These are phyloP conservation scores for Spodoptera littoralis DNA, from an alignment of 2,888 invertebrate genomes.

Conservation along the genomic window DNA sequence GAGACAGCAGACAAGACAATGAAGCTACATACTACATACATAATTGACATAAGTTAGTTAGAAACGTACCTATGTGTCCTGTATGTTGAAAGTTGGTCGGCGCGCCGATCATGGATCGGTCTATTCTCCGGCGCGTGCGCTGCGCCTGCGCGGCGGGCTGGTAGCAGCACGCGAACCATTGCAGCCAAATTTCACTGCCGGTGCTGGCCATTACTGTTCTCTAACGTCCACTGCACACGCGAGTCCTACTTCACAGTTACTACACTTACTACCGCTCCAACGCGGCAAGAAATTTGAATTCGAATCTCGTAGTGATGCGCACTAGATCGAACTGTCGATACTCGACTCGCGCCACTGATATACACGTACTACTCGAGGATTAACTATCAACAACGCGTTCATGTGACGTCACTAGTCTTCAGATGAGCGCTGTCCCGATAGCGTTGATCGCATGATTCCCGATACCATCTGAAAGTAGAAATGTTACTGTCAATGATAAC, in stretches of 20 bases:
- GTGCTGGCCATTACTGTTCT: slow-evolving; percentile 90
- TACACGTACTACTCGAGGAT: slow-evolving; percentile 45
- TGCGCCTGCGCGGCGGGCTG: slow-evolving; percentile 94
- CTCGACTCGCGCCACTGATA: slow-evolving; percentile 59
- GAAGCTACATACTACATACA: slow-evolving; percentile 1
- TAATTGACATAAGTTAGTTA: neutral
- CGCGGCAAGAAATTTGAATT: slow-evolving; percentile 55
- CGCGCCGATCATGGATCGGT: slow-evolving; percentile 97
- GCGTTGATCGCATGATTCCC: slow-evolving; percentile 78
- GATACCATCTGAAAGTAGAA: slow-evolving; percentile 80
- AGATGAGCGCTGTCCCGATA: slow-evolving; percentile 76
- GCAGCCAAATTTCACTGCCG: slow-evolving; percentile 95
- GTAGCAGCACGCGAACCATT: slow-evolving; percentile 97
- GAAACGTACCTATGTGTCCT: slow-evolving; percentile 88
- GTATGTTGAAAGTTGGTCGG: slow-evolving; percentile 99
- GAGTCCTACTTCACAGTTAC: slow-evolving; percentile 53
- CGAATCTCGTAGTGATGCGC: slow-evolving; percentile 56
- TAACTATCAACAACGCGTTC: slow-evolving; percentile 53
- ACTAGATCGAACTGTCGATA: slow-evolving; percentile 62
- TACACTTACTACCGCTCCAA: slow-evolving; percentile 52
- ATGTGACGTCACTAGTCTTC: slow-evolving; percentile 59
- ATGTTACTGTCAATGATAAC: slow-evolving; percentile 55
- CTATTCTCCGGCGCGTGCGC: slow-evolving; percentile 93
- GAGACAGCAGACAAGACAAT: neutral
- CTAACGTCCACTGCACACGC: slow-evolving; percentile 69